Base-by-base conservation (phyloP, 2,888 invertebrate genomes). In the Schizaphis graminum region DNA sequence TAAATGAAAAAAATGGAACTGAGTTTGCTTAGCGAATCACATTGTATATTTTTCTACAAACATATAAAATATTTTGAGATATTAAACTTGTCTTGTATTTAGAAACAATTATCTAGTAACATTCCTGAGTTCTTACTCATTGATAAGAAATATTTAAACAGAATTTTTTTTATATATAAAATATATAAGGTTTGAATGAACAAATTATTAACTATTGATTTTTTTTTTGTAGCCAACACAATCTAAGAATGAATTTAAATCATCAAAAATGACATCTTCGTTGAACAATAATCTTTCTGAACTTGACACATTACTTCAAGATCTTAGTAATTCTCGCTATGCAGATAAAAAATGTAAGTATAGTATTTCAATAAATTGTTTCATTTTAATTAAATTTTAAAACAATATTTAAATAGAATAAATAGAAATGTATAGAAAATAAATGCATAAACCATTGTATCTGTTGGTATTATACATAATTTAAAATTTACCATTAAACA, bases 231-330 rank as follows among this genome's bases (percentile, higher is more conserved):
- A 92, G 92, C 57, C 88, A 10, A 85, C 94, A 41, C 92, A 92
- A 47, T 84, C 89, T 16, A 91, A 21, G 16, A 92, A 94, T 28
- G 89, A 89, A 90, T 94, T 94, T 49, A 90, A 94, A 94, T 94
- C 94, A 41, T 94, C 94, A 53, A 96, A 96, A 89, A 96, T 96
- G 95, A 96, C 96, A 95, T 96, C 96, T 11, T 96, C 96, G 0
- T 96, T 97, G 94, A 97, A 97, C 95, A 98, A 97, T 95, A 98
- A 99, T 96, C 96, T 99, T 89, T 98, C 98, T 0, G 99, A 99
- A 96, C 96, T 99, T 96, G 99, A 99, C 96, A 98, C 98, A 35
- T 96, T 99, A 92, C 96, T 99, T 94, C 98, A 98, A 95, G 99
- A 99, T 96, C 97, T 99, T 95, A 99, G 98, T 96, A 98, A 97